Conservation (phyloP, 1,140 invertebrate genomes). For the Lucilia cuprina region DNA sequence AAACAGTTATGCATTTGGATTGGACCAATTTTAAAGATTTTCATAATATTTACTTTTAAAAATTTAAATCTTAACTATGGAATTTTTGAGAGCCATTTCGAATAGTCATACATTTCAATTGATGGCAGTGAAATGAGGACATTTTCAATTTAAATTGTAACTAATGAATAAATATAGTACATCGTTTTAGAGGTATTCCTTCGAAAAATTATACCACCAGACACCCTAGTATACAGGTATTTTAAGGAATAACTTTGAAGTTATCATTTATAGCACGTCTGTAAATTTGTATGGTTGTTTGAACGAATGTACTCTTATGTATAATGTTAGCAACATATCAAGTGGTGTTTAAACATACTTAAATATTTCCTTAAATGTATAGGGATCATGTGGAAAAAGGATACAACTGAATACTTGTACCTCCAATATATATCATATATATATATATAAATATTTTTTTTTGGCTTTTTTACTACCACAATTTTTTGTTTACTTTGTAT, state of each 20-base stretch:
- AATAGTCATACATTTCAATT: too few species aligned
- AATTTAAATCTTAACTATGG: too few species aligned
- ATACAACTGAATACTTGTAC: neutral
- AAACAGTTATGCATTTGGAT: too few species aligned
- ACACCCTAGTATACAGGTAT: neutral
- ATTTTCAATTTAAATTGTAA: too few species aligned
- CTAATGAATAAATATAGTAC: too few species aligned
- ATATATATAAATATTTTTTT: too few species aligned
- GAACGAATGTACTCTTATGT: neutral
- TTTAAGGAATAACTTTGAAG: neutral
- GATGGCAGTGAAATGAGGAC: too few species aligned
- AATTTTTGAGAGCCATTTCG: too few species aligned
- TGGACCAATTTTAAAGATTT: too few species aligned
- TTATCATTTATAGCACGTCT: neutral
- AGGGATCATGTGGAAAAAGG: neutral
- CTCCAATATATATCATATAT: neutral
- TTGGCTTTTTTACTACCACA: neutral
- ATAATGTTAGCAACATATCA: neutral
- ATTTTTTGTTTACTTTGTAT: neutral
- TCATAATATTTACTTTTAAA: too few species aligned
- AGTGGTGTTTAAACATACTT: neutral
- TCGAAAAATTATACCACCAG: neutral
- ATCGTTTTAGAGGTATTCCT: too few species aligned
- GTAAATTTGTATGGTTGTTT: neutral
- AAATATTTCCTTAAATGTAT: neutral